Base-by-base conservation (phyloP, 1,140 invertebrate genomes). In the Drosophila micromelanica region DNA sequence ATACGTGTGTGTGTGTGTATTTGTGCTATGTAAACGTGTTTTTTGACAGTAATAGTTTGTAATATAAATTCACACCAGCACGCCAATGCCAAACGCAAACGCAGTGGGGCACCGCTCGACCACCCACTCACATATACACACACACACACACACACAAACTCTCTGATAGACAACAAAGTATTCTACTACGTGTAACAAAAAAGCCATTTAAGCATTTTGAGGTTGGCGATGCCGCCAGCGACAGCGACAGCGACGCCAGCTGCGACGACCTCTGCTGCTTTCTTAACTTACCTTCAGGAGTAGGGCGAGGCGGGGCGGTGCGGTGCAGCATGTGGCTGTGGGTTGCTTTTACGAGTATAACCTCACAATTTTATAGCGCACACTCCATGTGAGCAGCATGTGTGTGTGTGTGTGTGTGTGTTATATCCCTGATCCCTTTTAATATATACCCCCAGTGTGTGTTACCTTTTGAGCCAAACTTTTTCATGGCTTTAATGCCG, bases 41-140 rank as follows among this genome's bases (percentile, higher is more conserved):
- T 89, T 89, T 89, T 89, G 84, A 89, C 84, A 89, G 84, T 89
- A 89, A 89, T 89, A 89, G 84, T 89, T 89, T 89, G 84, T 89
- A 89, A 89, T 89, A 89, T 89, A 89, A 89, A 89, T 89, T 89
- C 84, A 89, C 84, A 89, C 84, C 79, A 84, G 80, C 76, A 71
- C 74, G 82, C 84, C 80, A 89, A 61, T 72, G 73, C 80, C 79
- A 82, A 84, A 54, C 54, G 56, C 55, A 60, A 76, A 65, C 82
- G 80, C 64, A 75, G 60, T 81, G 80, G 78, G 75, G 60, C 64
- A 51, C 5, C 62, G 45, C 45, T 5, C 12, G 12, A 13, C 45
- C 59, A 42, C 17, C n/a, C 40, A 27, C 12, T 11, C 20, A 40
- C 32, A 23, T 37, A 23, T 30, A 55, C 42, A 59, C 77, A 60